A percentile compares a stretch with the other conserved stretches of the same genome.
Conservation (phyloP, 2,797 vertebrate species). For the Emydoidea blandingii region DNA sequence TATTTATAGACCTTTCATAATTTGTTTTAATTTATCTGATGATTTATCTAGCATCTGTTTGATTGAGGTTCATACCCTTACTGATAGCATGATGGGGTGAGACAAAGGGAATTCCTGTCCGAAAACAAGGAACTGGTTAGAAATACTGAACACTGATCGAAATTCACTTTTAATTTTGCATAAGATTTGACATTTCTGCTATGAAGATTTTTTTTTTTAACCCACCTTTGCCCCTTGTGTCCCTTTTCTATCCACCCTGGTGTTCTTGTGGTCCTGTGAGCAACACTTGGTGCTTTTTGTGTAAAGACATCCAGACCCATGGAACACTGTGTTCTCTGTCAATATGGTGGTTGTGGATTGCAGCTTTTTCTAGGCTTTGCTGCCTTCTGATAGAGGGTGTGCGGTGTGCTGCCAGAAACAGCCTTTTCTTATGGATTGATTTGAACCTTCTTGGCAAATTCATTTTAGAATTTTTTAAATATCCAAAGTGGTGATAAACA, state of each 20-base stretch:
- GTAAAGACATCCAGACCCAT: not conserved
- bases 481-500: not conserved
- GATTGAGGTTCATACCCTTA: rapidly evolving
- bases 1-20: rapidly evolving
- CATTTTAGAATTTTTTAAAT: not conserved
- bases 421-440: conserved; percentile 34
- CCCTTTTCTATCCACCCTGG: not conserved
- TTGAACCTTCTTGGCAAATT: conserved; percentile 3
- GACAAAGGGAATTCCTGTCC: rapidly evolving
- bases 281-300: not conserved
- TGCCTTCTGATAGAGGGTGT: not conserved
- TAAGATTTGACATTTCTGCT: rapidly evolving
- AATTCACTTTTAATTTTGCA: not conserved
- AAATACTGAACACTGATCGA: rapidly evolving
- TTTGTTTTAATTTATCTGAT: rapidly evolving
- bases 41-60: rapidly evolving
- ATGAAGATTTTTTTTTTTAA: not conserved
- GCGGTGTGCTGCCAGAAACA: not conserved
- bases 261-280: not conserved
- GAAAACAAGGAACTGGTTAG: not conserved
- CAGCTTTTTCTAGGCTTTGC: not conserved
- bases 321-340: rapidly evolving
- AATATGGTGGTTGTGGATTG: not conserved
- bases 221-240: rapidly evolving
- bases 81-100: rapidly evolving